Base-by-base conservation (phyloP, 2,113 vertebrate species). In the Cinclus cinclus region DNA sequence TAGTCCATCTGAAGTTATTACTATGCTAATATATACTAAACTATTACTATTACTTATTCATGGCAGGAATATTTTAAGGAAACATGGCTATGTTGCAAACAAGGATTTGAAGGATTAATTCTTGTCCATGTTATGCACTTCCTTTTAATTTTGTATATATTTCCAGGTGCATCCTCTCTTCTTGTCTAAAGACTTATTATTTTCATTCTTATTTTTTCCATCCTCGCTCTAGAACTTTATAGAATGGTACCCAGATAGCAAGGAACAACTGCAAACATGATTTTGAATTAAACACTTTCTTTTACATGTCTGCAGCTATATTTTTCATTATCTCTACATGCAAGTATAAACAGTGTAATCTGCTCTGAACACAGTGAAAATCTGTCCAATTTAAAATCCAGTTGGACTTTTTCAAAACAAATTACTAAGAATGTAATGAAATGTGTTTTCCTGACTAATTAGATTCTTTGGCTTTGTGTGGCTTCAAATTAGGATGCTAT, bases 381-480 rank as follows among this genome's bases (percentile, higher is more conserved):
- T 70, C 79, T 86, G 82, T 81, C 83, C 87, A 67, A 92, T 92
- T 70, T 78, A 63, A 96, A 91, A 91, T 90, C 27, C 83, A 88
- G 75, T 95, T 71, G 65, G 77, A 80, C 87, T 91, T 92, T 84
- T 94, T 81, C 92, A 91, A 83, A 94, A 83, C 92, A 96, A 96
- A 95, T 95, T 95, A 78, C 87, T 96, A 95, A 92, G 91, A 95
- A 84, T 75, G 53, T 55, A 94, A 95, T 87, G n/a, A 85, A 86
- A 56, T 87, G 35, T 91, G 68, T 80, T 96, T 92, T 96, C 73
- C 92, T 79, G 68, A 65, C 83, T 96, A 95, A 94, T 89, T 95
- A 87, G 71, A 75, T 89, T 96, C 73, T 84, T 89, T 82, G 86
- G 69, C 83, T 89, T 95, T 88, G 25, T 83, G 41, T 73, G 70